Base-by-base conservation (phyloP, 1,140 invertebrate species). In the Daktulosphaira vitifoliae region DNA sequence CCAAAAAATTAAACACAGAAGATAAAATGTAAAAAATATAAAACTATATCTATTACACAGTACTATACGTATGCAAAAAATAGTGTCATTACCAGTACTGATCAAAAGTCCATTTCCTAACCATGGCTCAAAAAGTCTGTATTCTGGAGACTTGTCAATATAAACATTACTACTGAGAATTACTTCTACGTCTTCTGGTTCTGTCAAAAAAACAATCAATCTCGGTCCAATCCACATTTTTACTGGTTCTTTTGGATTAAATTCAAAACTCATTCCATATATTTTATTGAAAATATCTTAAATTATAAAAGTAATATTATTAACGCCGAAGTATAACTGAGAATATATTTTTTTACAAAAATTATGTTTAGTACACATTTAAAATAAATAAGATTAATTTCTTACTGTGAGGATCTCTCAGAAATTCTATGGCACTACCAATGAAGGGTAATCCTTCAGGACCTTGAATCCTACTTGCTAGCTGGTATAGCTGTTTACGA, bases 101-200 rank as follows among this genome's bases (percentile, higher is more conserved):
- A 90, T 91, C 1, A 94, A 78, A 3, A 95, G 76, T 54, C 91
- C 92, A 69, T 90, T 83, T 13, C 90, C 90, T 42, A 95, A 81
- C 91, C 92, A 95, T 1, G 90, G 89, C 71, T 91, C 85, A 67
- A 97, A 87, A 72, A 87, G 90, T 71, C 70, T 72, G 68, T 79
- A 73, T 76, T 89, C 84, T 1, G 78, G 69, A 0, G 85, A 79
- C 72, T 96, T 96, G 66, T 91, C 84, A 23, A 96, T 83, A 70
- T 94, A 86, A 56, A 85, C 83, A 29, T 81, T 73, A 66, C 84
- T 85, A 56, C 81, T 80, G 0, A 88, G 74, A 51, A 87, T 84
- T 9, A 72, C 66, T 75, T 88, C 87, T 5, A 85, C 74, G 69
- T 89, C 86, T 13, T 78, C 72, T 4, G 86, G 82, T 71, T 87